Percentiles rank a stretch among this genome's conserved stretches.
Evolutionary conservation across 2,113 vertebrate species (phyloP).

Genomic region (Nothocercus nigrocapillus): DNA sequence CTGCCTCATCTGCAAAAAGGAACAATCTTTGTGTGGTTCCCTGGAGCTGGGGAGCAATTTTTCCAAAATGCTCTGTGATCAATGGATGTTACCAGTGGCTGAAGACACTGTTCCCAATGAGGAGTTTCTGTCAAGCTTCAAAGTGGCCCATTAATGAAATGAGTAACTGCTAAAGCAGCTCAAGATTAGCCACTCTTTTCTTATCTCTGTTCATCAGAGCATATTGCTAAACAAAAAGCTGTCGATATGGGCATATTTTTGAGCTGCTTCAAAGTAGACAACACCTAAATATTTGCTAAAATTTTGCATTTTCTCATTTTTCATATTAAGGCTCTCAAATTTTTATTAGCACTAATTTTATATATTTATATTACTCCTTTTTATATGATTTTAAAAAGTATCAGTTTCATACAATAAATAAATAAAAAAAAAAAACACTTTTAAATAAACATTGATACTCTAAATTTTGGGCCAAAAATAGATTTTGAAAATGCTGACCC

Average conservation of each 20-base stretch:
- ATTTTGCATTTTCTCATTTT: neutral
- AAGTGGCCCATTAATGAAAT: neutral
- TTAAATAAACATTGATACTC: neutral
- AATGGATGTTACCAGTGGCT: neutral
- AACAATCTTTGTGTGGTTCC: neutral
- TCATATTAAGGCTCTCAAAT: neutral
- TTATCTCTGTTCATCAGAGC: neutral
- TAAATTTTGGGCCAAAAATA: neutral
- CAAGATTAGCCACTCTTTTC: neutral
- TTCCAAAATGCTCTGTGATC: neutral
- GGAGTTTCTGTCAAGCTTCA: neutral
- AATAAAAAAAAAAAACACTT: neutral
- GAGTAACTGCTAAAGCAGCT: neutral
- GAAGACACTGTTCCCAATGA: neutral
- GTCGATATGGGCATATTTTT: neutral
- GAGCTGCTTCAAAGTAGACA: neutral
- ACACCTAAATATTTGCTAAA: neutral
- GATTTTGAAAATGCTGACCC: neutral
- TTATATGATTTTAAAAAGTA: neutral
- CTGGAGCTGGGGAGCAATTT: neutral
- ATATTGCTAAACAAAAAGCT: neutral
- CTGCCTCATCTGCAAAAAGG: neutral
- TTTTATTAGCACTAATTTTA: neutral
- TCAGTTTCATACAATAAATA: neutral
- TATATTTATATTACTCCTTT: neutral